phyloP scores from a whole-genome alignment of 2,888 invertebrate species.

The Microchrysa polita region DNA sequence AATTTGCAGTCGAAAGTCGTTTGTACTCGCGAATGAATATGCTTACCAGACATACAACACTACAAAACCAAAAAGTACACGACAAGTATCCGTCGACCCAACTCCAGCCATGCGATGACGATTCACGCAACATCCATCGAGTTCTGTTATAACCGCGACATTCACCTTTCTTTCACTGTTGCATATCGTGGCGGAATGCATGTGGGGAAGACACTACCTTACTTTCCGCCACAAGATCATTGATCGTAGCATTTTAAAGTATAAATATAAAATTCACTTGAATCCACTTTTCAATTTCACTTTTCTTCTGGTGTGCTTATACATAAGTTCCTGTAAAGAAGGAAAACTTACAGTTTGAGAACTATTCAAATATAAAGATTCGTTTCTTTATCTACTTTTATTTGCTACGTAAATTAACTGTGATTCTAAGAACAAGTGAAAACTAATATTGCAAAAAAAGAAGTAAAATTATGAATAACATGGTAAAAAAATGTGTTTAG shows the following conservation, averaged over 20 bases:
- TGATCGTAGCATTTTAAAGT: slow-evolving; percentile 16
- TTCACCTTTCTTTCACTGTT: slow-evolving; percentile 32
- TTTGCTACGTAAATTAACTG: too few species aligned
- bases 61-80: too few species aligned
- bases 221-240: slow-evolving; percentile 30
- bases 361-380: too few species aligned
- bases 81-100: not conserved
- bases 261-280: slow-evolving; percentile 50
- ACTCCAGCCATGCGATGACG: slow-evolving; percentile 10
- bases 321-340: too few species aligned
- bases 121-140: not conserved
- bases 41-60: too few species aligned
- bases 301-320: too few species aligned
- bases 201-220: slow-evolving; percentile 22
- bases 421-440: too few species aligned
- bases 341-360: too few species aligned
- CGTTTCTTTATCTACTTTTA: too few species aligned
- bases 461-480: slow-evolving; percentile 23
- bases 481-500: slow-evolving; percentile 8
- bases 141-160: not conserved
- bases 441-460: too few species aligned
- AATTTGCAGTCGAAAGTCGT: too few species aligned
- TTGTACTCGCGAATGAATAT: too few species aligned
- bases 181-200: slow-evolving; percentile 8
- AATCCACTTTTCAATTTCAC: slow-evolving; percentile 48